Conservation (phyloP, 2,113 vertebrate genomes). For the Petroica traversi region DNA sequence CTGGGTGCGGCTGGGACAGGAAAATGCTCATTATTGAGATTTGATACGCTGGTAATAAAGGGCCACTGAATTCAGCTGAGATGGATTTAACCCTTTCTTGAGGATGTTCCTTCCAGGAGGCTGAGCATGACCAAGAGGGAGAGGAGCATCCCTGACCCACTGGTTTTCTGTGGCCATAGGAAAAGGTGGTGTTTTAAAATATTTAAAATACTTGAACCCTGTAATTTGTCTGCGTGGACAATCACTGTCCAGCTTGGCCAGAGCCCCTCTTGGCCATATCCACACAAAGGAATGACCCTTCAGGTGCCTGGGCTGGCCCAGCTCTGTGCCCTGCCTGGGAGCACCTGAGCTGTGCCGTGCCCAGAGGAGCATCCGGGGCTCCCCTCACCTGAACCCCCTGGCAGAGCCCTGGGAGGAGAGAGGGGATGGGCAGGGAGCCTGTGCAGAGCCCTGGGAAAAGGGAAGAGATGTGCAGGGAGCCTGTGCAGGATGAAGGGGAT, state of each 20-base stretch:
- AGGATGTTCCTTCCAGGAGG: neutral
- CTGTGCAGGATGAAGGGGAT: too few species aligned
- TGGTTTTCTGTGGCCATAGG: fast-evolving
- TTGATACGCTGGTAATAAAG: neutral
- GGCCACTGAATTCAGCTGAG: neutral
- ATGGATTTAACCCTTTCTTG: neutral
- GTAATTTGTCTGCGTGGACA: neutral
- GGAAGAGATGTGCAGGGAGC: too few species aligned
- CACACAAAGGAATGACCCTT: neutral
- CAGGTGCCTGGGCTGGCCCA: neutral
- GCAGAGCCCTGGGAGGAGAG: neutral
- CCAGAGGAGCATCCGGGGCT: fast-evolving
- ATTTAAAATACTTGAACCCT: neutral
- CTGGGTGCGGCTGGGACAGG: neutral
- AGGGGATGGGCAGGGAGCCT: too few species aligned
- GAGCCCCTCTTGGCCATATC: neutral
- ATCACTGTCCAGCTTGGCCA: neutral
- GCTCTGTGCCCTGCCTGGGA: neutral
- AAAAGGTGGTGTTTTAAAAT: neutral
- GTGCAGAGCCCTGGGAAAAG: too few species aligned
- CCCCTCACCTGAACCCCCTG: fast-evolving
- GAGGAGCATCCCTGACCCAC: neutral
- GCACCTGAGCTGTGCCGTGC: fast-evolving
- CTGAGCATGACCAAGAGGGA: neutral
- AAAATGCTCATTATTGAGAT: constrained; percentile 11